Evolutionary conservation across 2,888 invertebrate genomes (phyloP), one percentile per base, ranked within the genome.

Genomic region (Meta bourneti): DNA sequence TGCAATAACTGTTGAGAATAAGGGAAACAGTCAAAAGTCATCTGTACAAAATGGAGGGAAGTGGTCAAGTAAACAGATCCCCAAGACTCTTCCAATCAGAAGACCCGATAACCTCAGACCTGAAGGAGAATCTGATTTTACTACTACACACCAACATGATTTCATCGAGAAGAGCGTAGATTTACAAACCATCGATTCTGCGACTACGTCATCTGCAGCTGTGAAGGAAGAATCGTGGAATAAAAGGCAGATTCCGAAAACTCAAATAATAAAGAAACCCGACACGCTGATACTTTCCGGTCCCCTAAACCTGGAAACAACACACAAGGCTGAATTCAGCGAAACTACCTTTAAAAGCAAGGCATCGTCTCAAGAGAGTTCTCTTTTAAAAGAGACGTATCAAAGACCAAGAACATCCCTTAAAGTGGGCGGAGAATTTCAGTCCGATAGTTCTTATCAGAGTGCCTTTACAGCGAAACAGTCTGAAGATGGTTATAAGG

Each of bases 351-450:
- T 6, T 5, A 9, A 61, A 6, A 11, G 13, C 8, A 16, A 11
- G 6, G 72, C 75, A 20, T 34, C 54, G 34, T 13, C 9, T n/a
- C 72, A 54, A 19, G 61, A 16, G 82, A 82, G 16, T 49, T 11
- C 13, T 16, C 13, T 61, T 16, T 5, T 61, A 11, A 48, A 82
- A 4, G 89, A 52, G 2, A 71, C 77, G 0, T 82, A 51, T 34
- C 70, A 90, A 7, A 89, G 92, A 51, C 93, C 93, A 19, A 91
- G 85, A 49, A 93, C 93, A 52, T 89, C 93, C 54, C 72, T 93
- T 1, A 93, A 92, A 71, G 13, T 89, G 11, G 84, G 93, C 11
- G 93, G 93, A 6, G 87, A 92, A 48, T 92, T 92, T 52, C 89
- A 89, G 34, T 48, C 92, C 6, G 92, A 92, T 16, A 92, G 89